These are phyloP conservation scores for Xyrauchen texanus DNA, from an alignment of 2,113 vertebrate genomes.

Conservation along the genomic window DNA sequence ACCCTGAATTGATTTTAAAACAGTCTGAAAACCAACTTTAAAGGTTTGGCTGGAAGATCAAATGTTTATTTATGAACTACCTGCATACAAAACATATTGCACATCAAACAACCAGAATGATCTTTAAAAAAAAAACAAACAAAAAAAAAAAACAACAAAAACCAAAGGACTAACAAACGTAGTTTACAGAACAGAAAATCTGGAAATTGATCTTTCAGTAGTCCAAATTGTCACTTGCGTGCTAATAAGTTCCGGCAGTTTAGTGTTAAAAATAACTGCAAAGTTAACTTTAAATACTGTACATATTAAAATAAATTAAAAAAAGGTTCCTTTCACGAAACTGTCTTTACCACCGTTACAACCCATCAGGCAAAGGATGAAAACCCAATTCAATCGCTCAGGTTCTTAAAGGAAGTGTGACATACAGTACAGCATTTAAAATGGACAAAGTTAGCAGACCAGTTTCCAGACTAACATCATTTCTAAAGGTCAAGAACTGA, in stretches of 20 bases:
- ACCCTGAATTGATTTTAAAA: too few species aligned
- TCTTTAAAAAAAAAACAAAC: constrained; percentile 71
- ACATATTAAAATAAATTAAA: constrained; percentile 99
- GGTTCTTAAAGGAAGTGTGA: constrained; percentile 78
- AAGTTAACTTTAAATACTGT: constrained; percentile 99
- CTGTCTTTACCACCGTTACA: constrained; percentile 87
- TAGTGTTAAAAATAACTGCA: constrained; percentile 89
- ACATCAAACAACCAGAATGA: constrained; percentile 99
- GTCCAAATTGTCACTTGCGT: constrained; percentile 87
- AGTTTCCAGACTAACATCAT: constrained; percentile 89
- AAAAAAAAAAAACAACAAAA: too few species aligned
- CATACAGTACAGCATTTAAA: constrained; percentile 78
- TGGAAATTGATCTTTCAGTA: constrained; percentile 98
- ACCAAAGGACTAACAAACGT: constrained; percentile 73
- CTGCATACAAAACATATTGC: constrained; percentile 99
- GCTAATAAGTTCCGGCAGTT: constrained; percentile 85
- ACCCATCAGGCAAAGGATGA: constrained; percentile 86
- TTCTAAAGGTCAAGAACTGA: constrained; percentile 85
- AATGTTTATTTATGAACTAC: constrained; percentile 99
- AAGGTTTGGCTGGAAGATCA: constrained; percentile 94
- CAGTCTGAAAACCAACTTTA: constrained; percentile 44
- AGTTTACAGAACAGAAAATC: constrained; percentile 80
- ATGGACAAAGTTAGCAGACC: constrained; percentile 82
- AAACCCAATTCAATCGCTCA: constrained; percentile 79
- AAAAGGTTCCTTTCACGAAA: constrained; percentile 82